Percentiles rank a stretch among this genome's conserved stretches.
Evolutionary conservation across 2,797 vertebrate genomes (phyloP).

Genomic region (Phataginus tricuspis): DNA sequence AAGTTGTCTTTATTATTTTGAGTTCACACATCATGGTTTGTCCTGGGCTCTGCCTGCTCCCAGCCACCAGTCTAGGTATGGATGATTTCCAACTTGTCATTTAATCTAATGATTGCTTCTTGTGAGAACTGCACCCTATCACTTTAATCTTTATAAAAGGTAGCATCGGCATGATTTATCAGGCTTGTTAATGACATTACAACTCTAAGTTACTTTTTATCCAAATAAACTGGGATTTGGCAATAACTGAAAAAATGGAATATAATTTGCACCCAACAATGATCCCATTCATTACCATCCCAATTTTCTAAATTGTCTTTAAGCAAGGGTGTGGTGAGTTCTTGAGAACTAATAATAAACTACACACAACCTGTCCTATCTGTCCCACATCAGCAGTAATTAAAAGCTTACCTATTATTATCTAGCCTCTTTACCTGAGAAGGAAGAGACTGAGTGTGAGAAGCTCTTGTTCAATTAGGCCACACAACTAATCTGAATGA

Average conservation of each 20-base stretch:
- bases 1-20: background rate
- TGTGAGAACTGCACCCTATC: slow-evolving; percentile 53
- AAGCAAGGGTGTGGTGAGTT: slow-evolving; percentile 66
- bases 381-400: slow-evolving; percentile 17
- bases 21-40: background rate
- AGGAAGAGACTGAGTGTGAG: slow-evolving; percentile 34
- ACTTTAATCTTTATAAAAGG: slow-evolving; percentile 47
- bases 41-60: background rate
- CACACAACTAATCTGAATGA: slow-evolving; percentile 36
- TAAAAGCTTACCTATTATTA: slow-evolving; percentile 53
- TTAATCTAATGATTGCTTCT: slow-evolving; percentile 61
- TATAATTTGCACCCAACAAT: slow-evolving; percentile 59
- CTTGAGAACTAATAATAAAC: slow-evolving; percentile 33
- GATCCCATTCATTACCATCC: slow-evolving; percentile 61
- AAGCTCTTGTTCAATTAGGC: slow-evolving; percentile 27
- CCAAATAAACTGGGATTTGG: slow-evolving; percentile 16
- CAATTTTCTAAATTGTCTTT: slow-evolving; percentile 66
- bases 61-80: background rate
- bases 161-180: slow-evolving; percentile 34
- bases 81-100: slow-evolving; percentile 64
- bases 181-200: slow-evolving; percentile 51
- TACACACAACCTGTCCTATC: background rate
- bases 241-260: slow-evolving; percentile 32
- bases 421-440: background rate
- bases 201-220: slow-evolving; percentile 69